Base-by-base conservation (phyloP, 1,140 invertebrate genomes). In the Drosophila watanabei region DNA sequence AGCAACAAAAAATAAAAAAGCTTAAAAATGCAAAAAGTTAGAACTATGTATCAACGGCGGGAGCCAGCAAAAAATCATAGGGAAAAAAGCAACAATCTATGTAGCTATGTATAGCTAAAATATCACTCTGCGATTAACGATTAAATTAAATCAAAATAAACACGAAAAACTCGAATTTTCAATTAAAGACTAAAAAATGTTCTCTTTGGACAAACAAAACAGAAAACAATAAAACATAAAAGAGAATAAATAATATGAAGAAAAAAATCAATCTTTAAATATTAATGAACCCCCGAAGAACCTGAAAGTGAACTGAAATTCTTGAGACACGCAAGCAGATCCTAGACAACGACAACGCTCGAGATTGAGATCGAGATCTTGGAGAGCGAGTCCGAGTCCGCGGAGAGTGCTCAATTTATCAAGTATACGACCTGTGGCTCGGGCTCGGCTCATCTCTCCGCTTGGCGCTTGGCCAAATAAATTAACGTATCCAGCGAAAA, bases 91-190 rank as follows among this genome's bases (percentile, higher is more conserved):
- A 80, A 64, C 61, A 58, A 45, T 65, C 60, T 68, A 39, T 66
- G 33, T 32, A 48, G 60, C 82, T 62, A 70, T 70, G 52, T 79
- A 79, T 81, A 62, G 81, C 69, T 84, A 77, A 85, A 80, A 85
- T 88, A 89, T 89, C 81, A 79, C 65, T 80, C 68, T 80, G 80
- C 86, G 73, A 79, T 82, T 75, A 87, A 73, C 70, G 69, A 60
- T 84, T 78, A 85, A 84, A 82, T 87, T 82, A 87, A 87, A 73
- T 87, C 79, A 80, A 87, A 82, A 75, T 69, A 87, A 87, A 90
- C 86, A 90, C 70, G 86, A 90, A 90, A 90, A 90, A 90, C 86
- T 69, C 82, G 86, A 90, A 90, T 90, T 90, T 90, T 90, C 86
- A 90, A 90, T 90, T 90, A 90, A 90, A 86, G 56, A 75, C 78